Evolutionary conservation across 2,888 invertebrate genomes (phyloP), one percentile per base, ranked within the genome.

Genomic region (Drepana falcataria): DNA sequence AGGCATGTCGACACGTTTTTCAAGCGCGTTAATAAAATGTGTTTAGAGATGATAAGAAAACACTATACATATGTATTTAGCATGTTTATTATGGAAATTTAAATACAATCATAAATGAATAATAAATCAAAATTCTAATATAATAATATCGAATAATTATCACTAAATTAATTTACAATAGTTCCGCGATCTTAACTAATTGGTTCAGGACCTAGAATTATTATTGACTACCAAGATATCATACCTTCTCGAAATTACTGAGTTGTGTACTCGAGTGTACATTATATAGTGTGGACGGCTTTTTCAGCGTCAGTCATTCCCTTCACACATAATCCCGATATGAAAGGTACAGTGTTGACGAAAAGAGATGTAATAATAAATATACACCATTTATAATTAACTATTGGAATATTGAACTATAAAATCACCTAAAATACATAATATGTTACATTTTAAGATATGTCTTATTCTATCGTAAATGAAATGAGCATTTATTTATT

Each of bases 81-180:
- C 66, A 75, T 75, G 79, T 85, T 88, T 87, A 87, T 87, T 88
- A 77, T 70, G 65, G 71, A 81, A 81, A 73, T 74, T 88, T 88
- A 87, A 88, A 89, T 89, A 90, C 84, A 89, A 76, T 82, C 78
- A 73, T 21, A 72, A 80, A 69, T 79, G 76, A 76, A 76, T 77
- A 79, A 77, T 79, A 81, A 64, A 70, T 70, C 77, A 77, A 75
- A 68, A 64, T 37, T 73, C 71, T 59, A 64, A 65, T 57, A 56
- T 71, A 68, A 75, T 72, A 74, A 64, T 74, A 77, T 70, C 64
- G 64, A 65, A 66, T 67, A 66, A 65, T 64, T 68, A 76, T 60
- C 69, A 37, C 75, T 77, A 79, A 61, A 78, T 68, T 73, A 79
- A 74, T 81, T 78, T 83, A 83, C 81, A 83, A 74, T 71, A 70